These are phyloP conservation scores for Diabrotica undecimpunctata DNA, from an alignment of 1,140 invertebrate genomes.

Conservation along the genomic window DNA sequence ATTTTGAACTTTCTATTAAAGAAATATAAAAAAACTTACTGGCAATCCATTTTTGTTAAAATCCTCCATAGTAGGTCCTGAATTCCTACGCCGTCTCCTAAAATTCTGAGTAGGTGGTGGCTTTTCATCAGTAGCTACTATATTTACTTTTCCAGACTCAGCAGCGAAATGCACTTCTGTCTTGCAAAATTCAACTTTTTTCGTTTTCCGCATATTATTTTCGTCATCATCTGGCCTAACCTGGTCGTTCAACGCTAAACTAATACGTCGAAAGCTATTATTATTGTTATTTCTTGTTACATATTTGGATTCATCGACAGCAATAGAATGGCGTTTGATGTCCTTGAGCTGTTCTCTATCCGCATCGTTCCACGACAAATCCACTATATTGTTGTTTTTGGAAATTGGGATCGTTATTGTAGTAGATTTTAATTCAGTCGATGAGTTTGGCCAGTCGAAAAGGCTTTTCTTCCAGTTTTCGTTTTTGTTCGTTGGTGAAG, in stretches of 20 bases:
- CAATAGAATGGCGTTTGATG: slow-evolving; percentile 56
- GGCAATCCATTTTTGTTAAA: slow-evolving; percentile 38
- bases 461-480: slow-evolving; percentile 3
- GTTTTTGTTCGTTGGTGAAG: slow-evolving; percentile 12
- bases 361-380: slow-evolving; percentile 33
- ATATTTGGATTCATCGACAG: slow-evolving; percentile 55
- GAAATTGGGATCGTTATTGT: slow-evolving; percentile 42
- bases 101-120: slow-evolving; percentile 77
- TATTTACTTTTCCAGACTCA: slow-evolving; percentile 78
- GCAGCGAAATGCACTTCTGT: slow-evolving; percentile 81
- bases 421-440: slow-evolving; percentile 32
- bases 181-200: slow-evolving; percentile 80
- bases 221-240: slow-evolving; percentile 38
- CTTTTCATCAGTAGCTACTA: slow-evolving; percentile 82
- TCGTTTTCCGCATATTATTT: slow-evolving; percentile 51
- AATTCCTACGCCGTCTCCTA: slow-evolving; percentile 57
- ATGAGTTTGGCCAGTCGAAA: slow-evolving; percentile 18
- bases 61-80: slow-evolving; percentile 32
- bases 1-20: no score
- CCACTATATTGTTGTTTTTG: slow-evolving; percentile 32
- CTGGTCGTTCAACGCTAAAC: slow-evolving; percentile 47
- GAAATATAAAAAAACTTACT: neutral
- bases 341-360: slow-evolving; percentile 36
- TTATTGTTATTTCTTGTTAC: slow-evolving; percentile 42
- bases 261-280: slow-evolving; percentile 38